Base-by-base conservation (phyloP, 92 coral and sea anemone genomes). In the Phenganax stokvisi region DNA sequence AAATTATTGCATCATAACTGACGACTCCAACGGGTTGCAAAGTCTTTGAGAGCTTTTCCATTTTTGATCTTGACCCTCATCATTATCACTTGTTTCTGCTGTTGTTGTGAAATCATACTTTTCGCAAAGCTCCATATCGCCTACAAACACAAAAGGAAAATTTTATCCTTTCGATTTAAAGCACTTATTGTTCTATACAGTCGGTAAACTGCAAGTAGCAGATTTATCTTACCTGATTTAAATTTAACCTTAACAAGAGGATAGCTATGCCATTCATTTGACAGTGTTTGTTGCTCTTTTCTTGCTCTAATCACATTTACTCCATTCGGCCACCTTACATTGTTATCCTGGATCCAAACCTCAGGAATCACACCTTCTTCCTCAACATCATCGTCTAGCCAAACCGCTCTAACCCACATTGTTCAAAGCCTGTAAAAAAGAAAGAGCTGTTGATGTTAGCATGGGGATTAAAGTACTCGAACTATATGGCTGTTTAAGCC, bases 351-450 rank as follows among this genome's bases (percentile, higher is more conserved):
- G 51, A 70, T n/a, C 75, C 75, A 70, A 31, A 20, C 53, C 15
- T 70, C 75, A 15, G 75, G 75, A 25, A 70, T 70, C 20, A 70
- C 53, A 70, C 53, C 51, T n/a, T 70, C 75, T 31, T 70, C 75
- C 37, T 70, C 75, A 17, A 70, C 8, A 8, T 28, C 37, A 70
- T 28, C 37, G 15, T 70, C 75, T 44, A 70, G 30, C 75, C 75
- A 27, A 27, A 70, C 75, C 8, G 75, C 75, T 70, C 75, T 70
- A 8, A 31, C 53, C 75, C 75, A 70, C 75, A 70, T 70, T 70
- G 44, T 70, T 55, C 58, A 55, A 55, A 55, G 58, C 58, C 58
- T 55, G 58, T 55, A 55, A 55, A 55, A 55, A n/a, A n/a, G 58
- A 55, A 55, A 55, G 58, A 55, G 12, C 58, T 12, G n/a, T n/a